phyloP scores from a whole-genome alignment of 2,113 vertebrate genomes.

The Phrynosoma blainvillii region DNA sequence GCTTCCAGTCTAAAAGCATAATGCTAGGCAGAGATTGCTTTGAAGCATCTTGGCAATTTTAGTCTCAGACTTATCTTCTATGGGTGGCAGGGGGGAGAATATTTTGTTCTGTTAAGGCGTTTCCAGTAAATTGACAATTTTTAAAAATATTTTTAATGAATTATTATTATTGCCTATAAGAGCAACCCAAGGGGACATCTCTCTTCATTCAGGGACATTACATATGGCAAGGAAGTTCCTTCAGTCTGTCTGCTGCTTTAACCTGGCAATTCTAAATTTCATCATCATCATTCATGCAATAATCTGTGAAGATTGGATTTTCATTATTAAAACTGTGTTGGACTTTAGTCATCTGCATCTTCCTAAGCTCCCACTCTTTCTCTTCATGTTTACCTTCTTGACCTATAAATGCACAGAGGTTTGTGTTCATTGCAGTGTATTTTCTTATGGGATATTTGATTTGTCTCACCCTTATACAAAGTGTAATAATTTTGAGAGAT shows the following conservation, averaged over 20 bases:
- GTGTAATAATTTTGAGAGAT: no score
- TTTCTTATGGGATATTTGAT: neutral
- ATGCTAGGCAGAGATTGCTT: neutral
- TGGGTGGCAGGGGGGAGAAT: no score
- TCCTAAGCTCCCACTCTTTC: no score
- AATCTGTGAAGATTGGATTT: neutral
- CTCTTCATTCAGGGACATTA: neutral
- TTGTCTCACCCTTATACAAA: neutral
- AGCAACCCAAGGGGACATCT: neutral
- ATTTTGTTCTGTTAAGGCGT: neutral
- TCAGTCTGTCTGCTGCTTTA: neutral
- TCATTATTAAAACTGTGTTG: neutral
- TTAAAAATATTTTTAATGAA: no score
- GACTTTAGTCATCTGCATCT: neutral
- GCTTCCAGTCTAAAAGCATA: neutral
- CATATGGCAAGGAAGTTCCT: neutral
- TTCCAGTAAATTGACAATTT: neutral
- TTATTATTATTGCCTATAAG: neutral
- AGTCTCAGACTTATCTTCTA: neutral
- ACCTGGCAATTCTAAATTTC: neutral
- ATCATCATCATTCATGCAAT: no score
- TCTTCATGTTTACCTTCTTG: neutral
- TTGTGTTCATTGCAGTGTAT: neutral
- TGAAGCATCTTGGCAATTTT: neutral
- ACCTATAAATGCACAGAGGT: neutral